Base-by-base conservation (phyloP, 2,888 invertebrate genomes). In the Pyrocoelia pectoralis region DNA sequence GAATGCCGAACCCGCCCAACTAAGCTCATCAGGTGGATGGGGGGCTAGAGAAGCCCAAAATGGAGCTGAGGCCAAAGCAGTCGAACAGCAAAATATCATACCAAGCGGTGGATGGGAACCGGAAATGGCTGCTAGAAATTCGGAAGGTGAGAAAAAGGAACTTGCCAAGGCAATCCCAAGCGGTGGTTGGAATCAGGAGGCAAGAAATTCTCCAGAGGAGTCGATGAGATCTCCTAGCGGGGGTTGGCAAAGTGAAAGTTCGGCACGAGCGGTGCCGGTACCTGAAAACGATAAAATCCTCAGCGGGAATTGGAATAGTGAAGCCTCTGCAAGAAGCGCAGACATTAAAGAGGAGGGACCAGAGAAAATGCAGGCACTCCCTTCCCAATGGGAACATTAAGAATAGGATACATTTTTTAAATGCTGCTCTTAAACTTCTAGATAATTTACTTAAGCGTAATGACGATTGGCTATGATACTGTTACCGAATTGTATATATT, bases 131-230 rank as follows among this genome's bases (percentile, higher is more conserved):
- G 51, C 46, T 17, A 41, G 61, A 53, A 14, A 29, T 10, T 17
- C 52, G n/a, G 46, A 40, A 51, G 14, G 3, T 3, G 19, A 46
- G 8, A 5, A 29, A 14, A 1, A 13, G 8, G 17, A 14, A 9
- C 24, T 5, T 6, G 38, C 8, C 2, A 2, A 6, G n/a, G 33
- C 33, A n/a, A 3, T n/a, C n/a, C 33, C 67, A 5, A 28, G 52
- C 55, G 61, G 66, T 4, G 60, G 60, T 18, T 68, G 68, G 68
- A 49, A 65, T 10, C 46, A 28, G 9, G 54, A 64, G 8, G 52
- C 56, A 12, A 56, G 65, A 18, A 24, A n/a, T 18, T 2, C 28
- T 1, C 43, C 58, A 1, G 24, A 58, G n/a, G 52, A 60, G 24
- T 60, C 60, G 1, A 54, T 54, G 54, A 40, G 56, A 9, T n/a